phyloP scores from a whole-genome alignment of 2,888 invertebrate genomes.

The Ophonus ardosiacus region DNA sequence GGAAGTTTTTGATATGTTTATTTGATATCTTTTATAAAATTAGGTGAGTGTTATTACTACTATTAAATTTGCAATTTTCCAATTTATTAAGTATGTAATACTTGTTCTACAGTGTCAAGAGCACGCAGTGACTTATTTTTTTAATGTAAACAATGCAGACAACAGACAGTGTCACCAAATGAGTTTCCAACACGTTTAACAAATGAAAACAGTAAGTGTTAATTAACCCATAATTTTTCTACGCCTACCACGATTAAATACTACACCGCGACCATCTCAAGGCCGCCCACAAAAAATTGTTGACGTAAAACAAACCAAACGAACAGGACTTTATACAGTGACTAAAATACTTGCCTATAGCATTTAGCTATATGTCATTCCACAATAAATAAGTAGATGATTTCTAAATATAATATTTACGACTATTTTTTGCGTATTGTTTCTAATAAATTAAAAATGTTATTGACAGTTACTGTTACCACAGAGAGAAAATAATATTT shows the following conservation, averaged over 20 bases:
- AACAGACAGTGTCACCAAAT: not conserved
- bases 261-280: conserved; percentile 17
- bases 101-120: not conserved
- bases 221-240: conserved; percentile 34
- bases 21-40: too few species aligned
- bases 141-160: not conserved
- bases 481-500: too few species aligned
- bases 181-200: not conserved
- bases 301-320: conserved; percentile 18
- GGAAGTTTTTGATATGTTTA: too few species aligned
- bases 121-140: not conserved
- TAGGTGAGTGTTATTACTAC: too few species aligned
- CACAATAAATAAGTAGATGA: not conserved
- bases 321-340: not conserved
- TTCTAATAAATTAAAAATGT: too few species aligned
- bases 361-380: not conserved
- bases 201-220: conserved; percentile 14
- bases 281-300: conserved; percentile 22
- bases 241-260: conserved; percentile 28
- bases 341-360: not conserved
- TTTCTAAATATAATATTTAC: not conserved
- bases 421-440: too few species aligned
- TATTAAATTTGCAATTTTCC: not conserved
- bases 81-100: not conserved
- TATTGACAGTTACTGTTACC: too few species aligned